Evolutionary conservation across 37 sponge, comb jelly and placozoan genomes (phyloP), one percentile per base, ranked within the genome.

Genomic region (Chondrilla cf. caribensis): DNA sequence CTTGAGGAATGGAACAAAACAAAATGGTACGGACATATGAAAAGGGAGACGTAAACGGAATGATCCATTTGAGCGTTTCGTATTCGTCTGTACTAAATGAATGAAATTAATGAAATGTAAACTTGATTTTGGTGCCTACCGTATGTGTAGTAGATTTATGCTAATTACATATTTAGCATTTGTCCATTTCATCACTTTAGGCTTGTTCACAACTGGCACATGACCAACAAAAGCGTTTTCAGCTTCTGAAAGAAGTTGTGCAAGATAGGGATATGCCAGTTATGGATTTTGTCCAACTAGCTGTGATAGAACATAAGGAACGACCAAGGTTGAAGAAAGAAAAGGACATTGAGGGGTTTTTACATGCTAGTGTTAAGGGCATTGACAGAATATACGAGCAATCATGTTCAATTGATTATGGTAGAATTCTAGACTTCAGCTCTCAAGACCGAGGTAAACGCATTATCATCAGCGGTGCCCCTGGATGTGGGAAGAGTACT

Each of bases 401-500:
- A 33, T 29, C 32, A 3, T 29, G 29, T 4, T 18, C 68, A 2
- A 33, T 67, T 1, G 4, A 6, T 28, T 67, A 67, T 33, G 3
- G 68, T 17, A 17, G 29, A 17, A 67, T 67, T 33, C 33, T 67
- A 1, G 15, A 17, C 7, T 29, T 67, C 1, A 26, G 29, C 11
- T 2, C 68, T 67, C 9, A 47, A 14, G 51, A 11, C 6, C 6
- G 51, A 47, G 76, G 76, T n/a, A 73, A 73, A 25, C 76, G 44
- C 0, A 40, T 73, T 38, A 40, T 73, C 19, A 40, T 73, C 41
- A 40, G 76, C 7, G 76, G 76, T 41, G 76, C 76, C 2, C 76
- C 76, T 40, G 76, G 76, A 7, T 39, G 76, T 73, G 76, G 76
- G 18, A 73, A 73, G 44, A 73, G 38, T 24, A 73, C 76, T 5